Evolutionary conservation across 2,888 invertebrate genomes (phyloP).

Genomic region (Mantis religiosa): DNA sequence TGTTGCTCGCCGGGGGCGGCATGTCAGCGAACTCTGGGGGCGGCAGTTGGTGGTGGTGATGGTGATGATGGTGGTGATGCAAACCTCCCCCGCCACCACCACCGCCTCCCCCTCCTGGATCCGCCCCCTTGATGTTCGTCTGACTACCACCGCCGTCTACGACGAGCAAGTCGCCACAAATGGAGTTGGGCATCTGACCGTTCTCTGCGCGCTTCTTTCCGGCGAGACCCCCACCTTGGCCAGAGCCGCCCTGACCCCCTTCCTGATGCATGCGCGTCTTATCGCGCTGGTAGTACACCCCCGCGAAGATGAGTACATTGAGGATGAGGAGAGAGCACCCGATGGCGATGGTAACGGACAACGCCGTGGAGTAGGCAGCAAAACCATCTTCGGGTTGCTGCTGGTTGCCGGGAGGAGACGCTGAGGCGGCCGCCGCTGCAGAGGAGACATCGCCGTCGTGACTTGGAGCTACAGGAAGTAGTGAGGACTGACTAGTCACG

Average conservation of each 20-base stretch:
- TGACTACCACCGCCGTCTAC: conserved; percentile 36
- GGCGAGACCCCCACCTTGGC: conserved; percentile 38
- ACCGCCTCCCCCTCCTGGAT: conserved; percentile 49
- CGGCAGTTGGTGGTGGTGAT: conserved; percentile 75
- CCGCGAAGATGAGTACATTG: conserved; percentile 90
- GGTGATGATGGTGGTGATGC: conserved; percentile 46
- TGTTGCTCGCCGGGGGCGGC: conserved; percentile 49
- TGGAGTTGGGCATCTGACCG: conserved; percentile 84
- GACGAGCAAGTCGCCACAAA: conserved; percentile 67
- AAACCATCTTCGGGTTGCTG: conserved; percentile 67
- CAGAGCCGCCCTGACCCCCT: conserved; percentile 53
- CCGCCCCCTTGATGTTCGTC: conserved; percentile 41
- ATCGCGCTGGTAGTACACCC: conserved; percentile 88
- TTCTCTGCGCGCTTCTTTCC: conserved; percentile 72
- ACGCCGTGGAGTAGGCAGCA: conserved; percentile 83
- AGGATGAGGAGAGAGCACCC: conserved; percentile 88
- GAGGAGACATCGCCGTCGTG: conserved; percentile 43
- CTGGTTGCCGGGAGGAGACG: conserved; percentile 30
- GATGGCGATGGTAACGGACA: conserved; percentile 90
- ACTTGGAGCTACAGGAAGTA: conserved; percentile 36
- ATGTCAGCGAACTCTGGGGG: conserved; percentile 82
- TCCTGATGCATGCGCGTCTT: conserved; percentile 63
- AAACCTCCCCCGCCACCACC: conserved; percentile 64
- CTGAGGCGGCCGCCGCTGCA: conserved; percentile 22
- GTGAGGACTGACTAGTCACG: conserved; percentile 32